Percentiles rank a stretch among this genome's conserved stretches.
phyloP scores from a whole-genome alignment of 2,888 invertebrate genomes.

The Aricia artaxerxes region DNA sequence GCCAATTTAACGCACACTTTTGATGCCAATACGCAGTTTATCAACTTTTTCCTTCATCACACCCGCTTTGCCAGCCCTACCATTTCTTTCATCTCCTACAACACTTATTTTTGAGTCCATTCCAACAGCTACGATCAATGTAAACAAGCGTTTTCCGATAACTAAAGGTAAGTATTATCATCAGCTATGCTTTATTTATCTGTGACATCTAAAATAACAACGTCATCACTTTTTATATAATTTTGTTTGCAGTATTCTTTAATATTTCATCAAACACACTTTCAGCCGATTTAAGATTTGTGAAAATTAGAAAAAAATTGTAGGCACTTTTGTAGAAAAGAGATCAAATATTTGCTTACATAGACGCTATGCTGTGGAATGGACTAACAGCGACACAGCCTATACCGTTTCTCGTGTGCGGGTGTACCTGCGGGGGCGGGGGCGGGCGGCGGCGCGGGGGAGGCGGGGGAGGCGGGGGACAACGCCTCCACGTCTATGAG shows the following conservation, averaged over 20 bases:
- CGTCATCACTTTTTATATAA: neutral
- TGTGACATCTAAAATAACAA: neutral
- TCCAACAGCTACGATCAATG: conserved; percentile 4
- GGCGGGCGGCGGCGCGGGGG: conserved; percentile 60
- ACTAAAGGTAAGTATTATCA: neutral
- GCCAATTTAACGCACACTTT: neutral
- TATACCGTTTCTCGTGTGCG: conserved; percentile 66
- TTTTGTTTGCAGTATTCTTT: neutral
- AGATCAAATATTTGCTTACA: neutral
- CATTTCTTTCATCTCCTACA: conserved; percentile 24
- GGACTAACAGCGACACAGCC: conserved; percentile 43
- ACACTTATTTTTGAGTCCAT: neutral
- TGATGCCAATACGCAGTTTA: neutral
- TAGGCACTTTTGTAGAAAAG: neutral
- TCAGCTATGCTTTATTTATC: neutral
- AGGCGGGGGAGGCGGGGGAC: conserved; percentile 78
- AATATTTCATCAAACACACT: neutral
- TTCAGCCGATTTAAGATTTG: neutral
- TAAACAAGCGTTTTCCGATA: neutral
- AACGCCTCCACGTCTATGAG: conserved; percentile 85
- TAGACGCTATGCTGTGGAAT: neutral
- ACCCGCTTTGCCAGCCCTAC: conserved; percentile 29
- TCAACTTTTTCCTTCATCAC: neutral
- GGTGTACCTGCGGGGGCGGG: conserved; percentile 82
- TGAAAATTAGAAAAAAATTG: too few relatives aligned